phyloP scores from a whole-genome alignment of 30 jellyfish, hydroid and myxozoan genomes.

The Hydractinia symbiolongicarpus region DNA sequence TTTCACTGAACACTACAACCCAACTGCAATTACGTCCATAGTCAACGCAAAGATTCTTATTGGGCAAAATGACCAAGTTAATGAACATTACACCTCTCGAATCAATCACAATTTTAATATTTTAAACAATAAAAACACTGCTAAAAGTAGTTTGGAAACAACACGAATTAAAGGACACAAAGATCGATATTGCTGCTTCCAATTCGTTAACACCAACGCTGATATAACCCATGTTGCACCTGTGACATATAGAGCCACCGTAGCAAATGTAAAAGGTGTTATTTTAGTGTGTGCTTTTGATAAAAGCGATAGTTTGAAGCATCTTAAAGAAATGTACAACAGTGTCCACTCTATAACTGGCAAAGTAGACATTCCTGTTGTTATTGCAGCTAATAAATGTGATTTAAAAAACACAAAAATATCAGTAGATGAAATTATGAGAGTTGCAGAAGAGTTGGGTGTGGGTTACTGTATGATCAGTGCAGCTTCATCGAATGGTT shows the following conservation, averaged over 20 bases:
- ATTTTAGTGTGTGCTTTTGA: slow-evolving; percentile 2
- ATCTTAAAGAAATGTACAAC: background rate
- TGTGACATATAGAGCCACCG: slow-evolving; percentile 8
- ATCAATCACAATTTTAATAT: no score
- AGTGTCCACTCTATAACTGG: background rate
- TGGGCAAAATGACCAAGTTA: background rate
- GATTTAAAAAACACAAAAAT: background rate
- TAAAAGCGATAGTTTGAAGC: background rate
- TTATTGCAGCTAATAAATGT: background rate
- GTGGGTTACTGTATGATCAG: no score
- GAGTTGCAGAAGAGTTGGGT: no score
- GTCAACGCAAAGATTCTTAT: background rate
- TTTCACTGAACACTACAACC: slow-evolving; percentile 13
- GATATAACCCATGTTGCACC: background rate
- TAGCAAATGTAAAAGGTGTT: slow-evolving; percentile 12
- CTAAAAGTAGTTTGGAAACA: no score
- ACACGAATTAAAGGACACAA: no score
- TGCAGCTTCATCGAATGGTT: no score
- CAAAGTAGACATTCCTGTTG: background rate
- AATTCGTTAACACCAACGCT: slow-evolving; percentile 1
- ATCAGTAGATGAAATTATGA: no score
- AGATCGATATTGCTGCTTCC: background rate
- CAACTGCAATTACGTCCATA: background rate
- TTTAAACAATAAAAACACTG: no score
- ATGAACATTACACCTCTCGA: no score